Evolutionary conservation across 2,797 vertebrate species (phyloP).

Genomic region (Octomys mimax): DNA sequence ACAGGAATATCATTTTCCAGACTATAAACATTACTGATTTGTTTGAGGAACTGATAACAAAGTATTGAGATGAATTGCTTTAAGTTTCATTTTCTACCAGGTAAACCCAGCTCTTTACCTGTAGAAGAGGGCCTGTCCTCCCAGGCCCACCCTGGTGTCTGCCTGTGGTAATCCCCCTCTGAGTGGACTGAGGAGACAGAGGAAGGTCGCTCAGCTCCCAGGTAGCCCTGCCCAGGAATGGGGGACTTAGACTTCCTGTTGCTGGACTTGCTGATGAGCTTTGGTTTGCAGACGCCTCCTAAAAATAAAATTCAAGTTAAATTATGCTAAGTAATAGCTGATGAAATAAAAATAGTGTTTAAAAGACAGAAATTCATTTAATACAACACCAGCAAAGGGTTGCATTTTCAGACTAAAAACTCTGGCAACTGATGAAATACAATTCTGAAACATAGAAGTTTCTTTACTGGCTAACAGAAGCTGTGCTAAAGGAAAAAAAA

Average conservation of each 20-base stretch:
- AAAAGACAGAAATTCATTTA: slow-evolving; percentile 37
- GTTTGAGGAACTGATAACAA: not conserved
- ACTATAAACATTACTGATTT: not conserved
- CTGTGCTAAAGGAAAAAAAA: not conserved
- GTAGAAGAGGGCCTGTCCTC: slow-evolving; percentile 98
- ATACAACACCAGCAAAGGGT: not conserved
- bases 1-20: not conserved
- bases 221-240: slow-evolving; percentile 95
- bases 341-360: not conserved
- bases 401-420: slow-evolving; percentile 3
- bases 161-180: slow-evolving; percentile 98
- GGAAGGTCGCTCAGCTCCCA: slow-evolving; percentile 95
- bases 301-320: slow-evolving; percentile 76
- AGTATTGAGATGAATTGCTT: not conserved
- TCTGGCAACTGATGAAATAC: not conserved
- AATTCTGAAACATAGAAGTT: not conserved
- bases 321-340: not conserved
- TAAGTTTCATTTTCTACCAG: not conserved
- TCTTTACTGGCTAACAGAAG: slow-evolving; percentile 12
- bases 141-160: slow-evolving; percentile 96
- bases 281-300: slow-evolving; percentile 94
- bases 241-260: slow-evolving; percentile 98
- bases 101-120: slow-evolving; percentile 88
- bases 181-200: slow-evolving; percentile 99
- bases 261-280: slow-evolving; percentile 94